phyloP scores from a whole-genome alignment of 2,888 invertebrate species.

The Euzetes globulus region DNA sequence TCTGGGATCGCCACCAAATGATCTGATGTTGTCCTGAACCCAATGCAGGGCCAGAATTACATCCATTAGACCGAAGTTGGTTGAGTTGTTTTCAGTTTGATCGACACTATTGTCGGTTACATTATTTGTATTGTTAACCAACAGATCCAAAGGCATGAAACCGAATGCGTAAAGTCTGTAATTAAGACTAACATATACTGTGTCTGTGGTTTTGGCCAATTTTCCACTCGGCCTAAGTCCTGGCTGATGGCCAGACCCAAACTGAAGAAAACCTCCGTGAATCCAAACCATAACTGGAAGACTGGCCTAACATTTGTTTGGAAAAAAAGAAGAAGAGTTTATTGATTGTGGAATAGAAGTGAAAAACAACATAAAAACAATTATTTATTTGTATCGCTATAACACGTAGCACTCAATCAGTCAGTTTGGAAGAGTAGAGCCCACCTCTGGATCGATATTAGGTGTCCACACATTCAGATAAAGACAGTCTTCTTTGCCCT shows the following conservation, averaged over 20 bases:
- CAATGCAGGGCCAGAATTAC: slow-evolving; percentile 9
- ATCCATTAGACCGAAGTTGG: slow-evolving; percentile 23
- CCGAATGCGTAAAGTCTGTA: slow-evolving; percentile 26
- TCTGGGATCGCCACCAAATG: slow-evolving; percentile 22
- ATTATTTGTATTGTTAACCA: slow-evolving; percentile 63
- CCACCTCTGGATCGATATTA: slow-evolving; percentile 22
- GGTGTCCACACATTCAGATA: slow-evolving; percentile 30
- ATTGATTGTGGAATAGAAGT: background rate
- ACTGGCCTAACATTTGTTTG: slow-evolving; percentile 25
- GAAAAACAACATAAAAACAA: background rate
- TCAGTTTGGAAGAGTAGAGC: background rate
- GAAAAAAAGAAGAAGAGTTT: background rate
- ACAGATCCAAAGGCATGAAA: slow-evolving; percentile 60
- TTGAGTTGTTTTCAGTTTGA: background rate
- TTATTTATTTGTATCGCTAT: background rate
- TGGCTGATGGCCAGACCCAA: slow-evolving; percentile 21
- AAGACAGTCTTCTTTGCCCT: slow-evolving; percentile 36
- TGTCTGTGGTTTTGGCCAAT: slow-evolving; percentile 66
- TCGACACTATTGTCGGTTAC: slow-evolving; percentile 44
- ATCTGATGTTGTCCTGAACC: slow-evolving; percentile 7
- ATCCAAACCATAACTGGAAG: slow-evolving; percentile 46
- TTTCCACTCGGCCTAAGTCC: slow-evolving; percentile 62
- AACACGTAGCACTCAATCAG: background rate
- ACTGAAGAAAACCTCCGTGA: slow-evolving; percentile 44
- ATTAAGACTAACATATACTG: slow-evolving; percentile 61